These are phyloP conservation scores for Misgurnus mizolepis DNA, from an alignment of 2,113 vertebrate genomes.

Conservation along the genomic window DNA sequence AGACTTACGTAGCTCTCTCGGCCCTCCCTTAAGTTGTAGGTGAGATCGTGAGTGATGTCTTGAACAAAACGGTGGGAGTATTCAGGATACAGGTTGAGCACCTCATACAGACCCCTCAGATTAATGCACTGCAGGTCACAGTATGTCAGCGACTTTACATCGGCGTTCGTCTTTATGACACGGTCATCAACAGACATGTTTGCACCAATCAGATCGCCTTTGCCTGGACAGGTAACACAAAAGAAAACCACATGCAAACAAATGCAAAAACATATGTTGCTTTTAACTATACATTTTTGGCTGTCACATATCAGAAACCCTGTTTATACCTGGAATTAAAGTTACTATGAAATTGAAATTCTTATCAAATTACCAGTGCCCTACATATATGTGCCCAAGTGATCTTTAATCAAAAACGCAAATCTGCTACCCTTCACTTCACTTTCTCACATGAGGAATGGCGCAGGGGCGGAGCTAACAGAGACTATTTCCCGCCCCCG, in stretches of 20 bases:
- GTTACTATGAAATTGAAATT: neutral
- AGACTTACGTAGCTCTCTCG: conserved; percentile 19
- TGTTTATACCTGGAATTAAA: too few species aligned
- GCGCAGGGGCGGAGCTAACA: too few species aligned
- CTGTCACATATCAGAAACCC: neutral
- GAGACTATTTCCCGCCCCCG: too few species aligned
- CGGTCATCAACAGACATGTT: conserved; percentile 51
- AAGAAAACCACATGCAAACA: conserved; percentile 5
- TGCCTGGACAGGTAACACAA: conserved; percentile 40
- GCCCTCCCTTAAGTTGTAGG: conserved; percentile 51
- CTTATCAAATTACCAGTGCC: too few species aligned
- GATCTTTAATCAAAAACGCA: too few species aligned
- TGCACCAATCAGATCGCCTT: conserved; percentile 55
- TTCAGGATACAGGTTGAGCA: conserved; percentile 55
- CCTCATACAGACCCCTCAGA: conserved; percentile 53
- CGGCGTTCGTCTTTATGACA: conserved; percentile 54
- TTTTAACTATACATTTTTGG: neutral
- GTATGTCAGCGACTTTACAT: conserved; percentile 55
- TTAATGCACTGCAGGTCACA: conserved; percentile 57
- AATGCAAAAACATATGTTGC: neutral
- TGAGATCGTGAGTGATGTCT: conserved; percentile 54
- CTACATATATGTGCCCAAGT: too few species aligned
- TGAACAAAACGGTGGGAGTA: conserved; percentile 56
- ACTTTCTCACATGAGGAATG: too few species aligned
- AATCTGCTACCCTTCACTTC: too few species aligned